Conservation (phyloP, 2,797 vertebrate genomes). For the Anguilla marmorata region DNA sequence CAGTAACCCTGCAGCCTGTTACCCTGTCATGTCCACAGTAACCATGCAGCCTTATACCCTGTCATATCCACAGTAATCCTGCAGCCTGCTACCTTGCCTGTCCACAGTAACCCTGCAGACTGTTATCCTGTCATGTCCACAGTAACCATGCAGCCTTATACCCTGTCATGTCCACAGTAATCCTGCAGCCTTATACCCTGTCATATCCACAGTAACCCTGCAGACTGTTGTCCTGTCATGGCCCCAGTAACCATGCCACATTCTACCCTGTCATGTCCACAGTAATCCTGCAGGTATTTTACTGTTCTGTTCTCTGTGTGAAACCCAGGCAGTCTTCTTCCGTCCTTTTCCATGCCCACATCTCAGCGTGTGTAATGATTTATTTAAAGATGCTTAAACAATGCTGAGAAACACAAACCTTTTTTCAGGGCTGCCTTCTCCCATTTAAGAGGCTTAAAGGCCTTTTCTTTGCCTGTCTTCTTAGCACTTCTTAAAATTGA, state of each 20-base stretch:
- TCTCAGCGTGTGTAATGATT: background rate
- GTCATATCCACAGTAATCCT: background rate
- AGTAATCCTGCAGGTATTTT: background rate
- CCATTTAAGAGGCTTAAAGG: conserved; percentile 13
- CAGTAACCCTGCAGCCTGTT: background rate
- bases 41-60: background rate
- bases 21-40: background rate
- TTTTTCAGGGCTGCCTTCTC: background rate
- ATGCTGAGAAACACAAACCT: background rate
- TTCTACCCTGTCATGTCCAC: background rate
- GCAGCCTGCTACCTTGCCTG: background rate
- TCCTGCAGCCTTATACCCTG: background rate
- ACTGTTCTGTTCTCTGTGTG: background rate
- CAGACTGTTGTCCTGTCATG: background rate
- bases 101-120: background rate
- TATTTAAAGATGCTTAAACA: conserved; percentile 18
- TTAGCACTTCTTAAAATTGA: background rate
- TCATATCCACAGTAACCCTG: background rate
- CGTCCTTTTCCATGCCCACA: background rate
- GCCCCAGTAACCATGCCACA: too few relatives aligned
- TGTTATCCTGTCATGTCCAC: background rate
- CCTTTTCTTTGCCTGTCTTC: background rate
- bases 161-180: background rate
- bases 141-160: background rate
- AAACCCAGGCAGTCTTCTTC: background rate